phyloP scores from a whole-genome alignment of 2,113 vertebrate genomes.

The Nettapus auritus region DNA sequence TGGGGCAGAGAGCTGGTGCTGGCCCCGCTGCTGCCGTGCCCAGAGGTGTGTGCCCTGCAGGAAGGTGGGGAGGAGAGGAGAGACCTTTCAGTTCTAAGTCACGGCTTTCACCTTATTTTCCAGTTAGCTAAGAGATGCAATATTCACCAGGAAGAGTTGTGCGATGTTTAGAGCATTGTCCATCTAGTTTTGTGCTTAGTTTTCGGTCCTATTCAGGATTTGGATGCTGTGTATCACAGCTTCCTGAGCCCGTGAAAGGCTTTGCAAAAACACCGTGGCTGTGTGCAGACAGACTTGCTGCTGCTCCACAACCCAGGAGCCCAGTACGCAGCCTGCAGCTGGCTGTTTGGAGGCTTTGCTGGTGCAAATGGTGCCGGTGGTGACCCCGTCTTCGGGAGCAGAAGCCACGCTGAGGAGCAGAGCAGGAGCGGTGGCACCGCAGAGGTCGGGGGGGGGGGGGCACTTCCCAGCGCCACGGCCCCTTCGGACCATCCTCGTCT shows the following conservation, averaged over 20 bases:
- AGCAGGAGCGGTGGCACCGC: not conserved
- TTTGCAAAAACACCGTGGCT: rapidly evolving
- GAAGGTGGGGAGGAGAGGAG: not conserved
- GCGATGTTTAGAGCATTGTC: not conserved
- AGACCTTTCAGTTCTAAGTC: not conserved
- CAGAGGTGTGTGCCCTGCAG: not conserved
- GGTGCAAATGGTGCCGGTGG: not conserved
- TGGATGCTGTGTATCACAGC: not conserved
- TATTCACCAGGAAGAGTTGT: not conserved
- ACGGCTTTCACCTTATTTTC: not conserved
- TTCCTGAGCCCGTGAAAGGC: not conserved
- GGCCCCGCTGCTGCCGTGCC: not conserved
- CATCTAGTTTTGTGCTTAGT: not conserved
- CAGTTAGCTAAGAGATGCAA: not conserved
- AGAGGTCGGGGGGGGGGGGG: not conserved
- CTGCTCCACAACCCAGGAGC: too few species aligned
- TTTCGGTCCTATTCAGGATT: not conserved
- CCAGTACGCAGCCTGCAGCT: not conserved
- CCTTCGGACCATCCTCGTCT: rapidly evolving
- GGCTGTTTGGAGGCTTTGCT: not conserved
- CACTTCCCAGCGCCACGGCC: rapidly evolving
- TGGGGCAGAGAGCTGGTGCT: rapidly evolving
- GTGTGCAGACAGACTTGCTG: not conserved
- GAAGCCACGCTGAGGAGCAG: not conserved
- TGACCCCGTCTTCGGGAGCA: too few species aligned